Base-by-base conservation (phyloP, 2,113 vertebrate genomes). In the Salvelinus sp. region DNA sequence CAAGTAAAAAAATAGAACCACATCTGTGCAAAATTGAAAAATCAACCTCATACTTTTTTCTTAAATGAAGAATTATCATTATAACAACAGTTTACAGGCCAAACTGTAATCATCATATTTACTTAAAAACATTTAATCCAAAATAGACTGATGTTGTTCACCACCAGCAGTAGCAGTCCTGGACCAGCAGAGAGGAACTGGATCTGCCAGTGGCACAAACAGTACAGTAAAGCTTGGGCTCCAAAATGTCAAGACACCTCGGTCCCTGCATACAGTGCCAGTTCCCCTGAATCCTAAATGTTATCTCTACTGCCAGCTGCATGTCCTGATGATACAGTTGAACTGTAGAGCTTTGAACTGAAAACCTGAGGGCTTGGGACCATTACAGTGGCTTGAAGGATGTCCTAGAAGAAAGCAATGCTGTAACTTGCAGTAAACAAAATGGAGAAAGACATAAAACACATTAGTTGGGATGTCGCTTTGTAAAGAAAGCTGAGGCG, bases 281-380 rank as follows among this genome's bases (percentile, higher is more conserved):
- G 23, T 86, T 86, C 73, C 79, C 80, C 84, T 71, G 80, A 79
- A 86, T 86, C 78, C 85, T 33, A 80, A 79, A 64, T 83, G 76
- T 87, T 88, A 87, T 89, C 83, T 87, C 63, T 70, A 7, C n/a
- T 58, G 71, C 82, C 87, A 89, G 90, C 81, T 89, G 79, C 77
- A 82, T 74, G 67, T 88, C 82, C 63, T 75, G 72, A 73, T 73
- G 79, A 87, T 86, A 84, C 78, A 86, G 73, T 80, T 87, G 70
- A 87, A 78, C 77, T 72, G 70, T 73, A 73, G 12, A 10, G 76
- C 85, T 90, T 91, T 90, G 81, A 89, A 85, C 85, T 83, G 73
- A 57, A 78, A 78, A 83, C 78, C 79, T 82, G 70, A 12, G 57
- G 88, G 80, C 22, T 66, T 83, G 89, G 83, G 83, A 76, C 69